Conservation (phyloP, 1,140 invertebrate genomes). For the Sipha flava region DNA sequence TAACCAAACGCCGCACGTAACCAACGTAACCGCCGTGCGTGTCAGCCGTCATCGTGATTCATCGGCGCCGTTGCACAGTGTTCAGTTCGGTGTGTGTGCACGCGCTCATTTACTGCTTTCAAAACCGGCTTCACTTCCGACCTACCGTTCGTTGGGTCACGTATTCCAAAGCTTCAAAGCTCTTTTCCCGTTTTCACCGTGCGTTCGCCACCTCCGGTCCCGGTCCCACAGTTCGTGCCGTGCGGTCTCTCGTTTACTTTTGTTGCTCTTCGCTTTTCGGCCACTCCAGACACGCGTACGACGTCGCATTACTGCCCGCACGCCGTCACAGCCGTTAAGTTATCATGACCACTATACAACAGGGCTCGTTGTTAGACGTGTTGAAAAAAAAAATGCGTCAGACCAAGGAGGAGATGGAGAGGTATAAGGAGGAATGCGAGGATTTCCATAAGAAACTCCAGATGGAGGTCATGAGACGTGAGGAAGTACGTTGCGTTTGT, state of each 20-base stretch:
- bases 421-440: conserved; percentile 91
- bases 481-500: conserved; percentile 71
- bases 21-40: background rate
- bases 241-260: too few relatives aligned
- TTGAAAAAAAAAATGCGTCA: conserved; percentile 99
- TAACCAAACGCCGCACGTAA: background rate
- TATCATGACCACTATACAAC: conserved; percentile 78
- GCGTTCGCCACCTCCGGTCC: background rate
- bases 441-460: conserved; percentile 83
- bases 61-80: background rate
- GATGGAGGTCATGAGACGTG: conserved; percentile 79
- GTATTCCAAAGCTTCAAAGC: too few relatives aligned
- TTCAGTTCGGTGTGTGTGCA: too few relatives aligned
- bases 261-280: too few relatives aligned
- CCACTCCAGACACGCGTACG: too few relatives aligned
- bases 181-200: background rate
- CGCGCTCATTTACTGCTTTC: too few relatives aligned
- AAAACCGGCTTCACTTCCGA: too few relatives aligned
- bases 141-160: too few relatives aligned
- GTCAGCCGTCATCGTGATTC: background rate
- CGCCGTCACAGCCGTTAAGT: conserved; percentile 42
- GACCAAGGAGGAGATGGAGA: conserved; percentile 95
- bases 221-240: too few relatives aligned
- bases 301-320: too few relatives aligned
- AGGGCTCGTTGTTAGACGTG: conserved; percentile 83